phyloP scores from a whole-genome alignment of 2,888 invertebrate genomes.

The Gerris lacustris region DNA sequence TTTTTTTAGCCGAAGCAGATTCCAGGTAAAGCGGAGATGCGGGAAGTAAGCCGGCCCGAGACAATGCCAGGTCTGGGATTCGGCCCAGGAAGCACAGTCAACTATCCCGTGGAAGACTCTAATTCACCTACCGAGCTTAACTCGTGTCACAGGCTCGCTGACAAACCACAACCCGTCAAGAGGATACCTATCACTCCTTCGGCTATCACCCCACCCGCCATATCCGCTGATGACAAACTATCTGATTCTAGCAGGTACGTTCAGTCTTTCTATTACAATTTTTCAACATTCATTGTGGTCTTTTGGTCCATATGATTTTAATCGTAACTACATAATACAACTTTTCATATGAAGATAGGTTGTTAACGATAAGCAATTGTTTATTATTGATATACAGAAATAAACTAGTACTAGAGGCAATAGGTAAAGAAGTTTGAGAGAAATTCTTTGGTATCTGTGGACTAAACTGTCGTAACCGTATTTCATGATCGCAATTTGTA shows the following conservation, averaged over 20 bases:
- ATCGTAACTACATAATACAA: not conserved
- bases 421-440: too few species aligned
- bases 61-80: constrained; percentile 12
- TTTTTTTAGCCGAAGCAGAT: constrained; percentile 38
- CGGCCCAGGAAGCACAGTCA: constrained; percentile 37
- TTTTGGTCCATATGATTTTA: constrained; percentile 14
- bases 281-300: constrained; percentile 1
- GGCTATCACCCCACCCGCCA: constrained; percentile 41
- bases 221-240: constrained; percentile 51
- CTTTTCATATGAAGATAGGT: not conserved
- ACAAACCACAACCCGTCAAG: constrained; percentile 66
- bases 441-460: too few species aligned
- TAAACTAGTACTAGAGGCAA: too few species aligned
- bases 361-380: not conserved
- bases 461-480: too few species aligned
- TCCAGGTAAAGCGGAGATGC: constrained; percentile 29
- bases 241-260: constrained; percentile 18
- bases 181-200: constrained; percentile 51
- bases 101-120: constrained; percentile 59
- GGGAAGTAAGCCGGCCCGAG: constrained; percentile 17
- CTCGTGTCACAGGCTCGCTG: constrained; percentile 66
- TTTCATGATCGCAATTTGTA: too few species aligned
- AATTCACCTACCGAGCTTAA: constrained; percentile 78
- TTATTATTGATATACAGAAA: not conserved
- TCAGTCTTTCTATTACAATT: constrained; percentile 16